A percentile compares a stretch with the other conserved stretches of the same genome.
Evolutionary conservation across 1,140 invertebrate genomes (phyloP).

Genomic region (Amphibalanus amphitrite): DNA sequence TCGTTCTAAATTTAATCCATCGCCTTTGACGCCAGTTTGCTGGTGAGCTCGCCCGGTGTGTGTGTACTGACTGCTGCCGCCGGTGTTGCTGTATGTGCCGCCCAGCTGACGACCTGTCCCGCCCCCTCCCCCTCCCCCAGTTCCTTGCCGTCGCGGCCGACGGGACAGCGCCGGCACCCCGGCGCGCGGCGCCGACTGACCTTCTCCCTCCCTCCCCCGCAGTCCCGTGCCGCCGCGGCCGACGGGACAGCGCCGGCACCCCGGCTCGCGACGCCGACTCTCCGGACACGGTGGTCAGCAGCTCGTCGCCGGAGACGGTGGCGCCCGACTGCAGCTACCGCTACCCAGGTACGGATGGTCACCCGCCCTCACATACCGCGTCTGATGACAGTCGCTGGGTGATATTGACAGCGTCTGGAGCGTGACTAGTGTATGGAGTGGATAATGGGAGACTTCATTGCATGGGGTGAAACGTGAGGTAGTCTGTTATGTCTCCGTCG

Average conservation of each 20-base stretch:
- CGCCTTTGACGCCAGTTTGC: no score
- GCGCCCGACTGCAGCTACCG: conserved; percentile 36
- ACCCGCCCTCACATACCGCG: neutral
- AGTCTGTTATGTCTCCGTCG: no score
- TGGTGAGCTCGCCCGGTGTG: no score
- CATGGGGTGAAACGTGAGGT: no score
- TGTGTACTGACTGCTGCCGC: no score
- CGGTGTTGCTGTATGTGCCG: no score
- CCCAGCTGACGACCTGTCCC: no score
- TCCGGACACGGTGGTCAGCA: conserved; percentile 72
- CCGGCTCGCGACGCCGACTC: conserved; percentile 50
- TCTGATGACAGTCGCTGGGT: no score
- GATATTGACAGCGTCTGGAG: no score
- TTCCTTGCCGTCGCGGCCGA: neutral
- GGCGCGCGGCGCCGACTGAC: conserved; percentile 50
- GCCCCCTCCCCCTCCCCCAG: neutral
- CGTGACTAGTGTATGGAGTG: no score
- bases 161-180: conserved; percentile 10
- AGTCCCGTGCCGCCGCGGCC: neutral
- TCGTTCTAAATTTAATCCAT: no score
- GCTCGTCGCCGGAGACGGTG: conserved; percentile 68
- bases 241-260: conserved; percentile 1
- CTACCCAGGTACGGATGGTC: neutral
- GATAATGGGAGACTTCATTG: no score
- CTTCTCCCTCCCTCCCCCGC: neutral